Base-by-base conservation (phyloP, 2,113 vertebrate species). In the Paraplagusia blochii region DNA sequence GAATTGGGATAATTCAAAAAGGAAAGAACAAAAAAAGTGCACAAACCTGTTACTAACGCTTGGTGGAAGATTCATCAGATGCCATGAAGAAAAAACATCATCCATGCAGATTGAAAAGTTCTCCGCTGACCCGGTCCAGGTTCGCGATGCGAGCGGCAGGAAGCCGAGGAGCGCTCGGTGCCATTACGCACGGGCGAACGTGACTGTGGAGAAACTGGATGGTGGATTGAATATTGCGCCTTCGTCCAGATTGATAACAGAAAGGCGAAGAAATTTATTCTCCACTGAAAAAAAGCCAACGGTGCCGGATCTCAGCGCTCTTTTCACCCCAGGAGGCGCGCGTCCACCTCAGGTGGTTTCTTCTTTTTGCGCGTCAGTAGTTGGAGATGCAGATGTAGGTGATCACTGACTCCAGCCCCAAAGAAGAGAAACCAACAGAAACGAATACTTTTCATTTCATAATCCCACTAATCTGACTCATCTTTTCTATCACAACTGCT, bases 31-130 rank as follows among this genome's bases (percentile, higher is more conserved):
- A 11, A 16, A 19, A 63, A 8, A 40, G 11, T 7, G 15, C 18
- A 19, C 62, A 12, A 77, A 86, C 87, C 86, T 87, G 69, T 89
- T 77, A 82, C 46, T 66, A 66, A 74, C 64, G 51, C 66, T 55
- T 58, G 59, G 54, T 39, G 67, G 51, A 58, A 69, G 51, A 81
- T 69, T 66, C 79, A 84, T 82, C 54, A 65, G 80, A 76, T 58
- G 69, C 68, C 85, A 76, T 62, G 13, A 49, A 66, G 62, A 44
- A 63, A 63, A 56, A 57, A 47, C 69, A 70, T 52, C 73, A 40
- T 71, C 80, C 65, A 49, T 13, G 52, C 43, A 19, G 46, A 69
- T 69, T 55, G 64, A n/a, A 79, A 84, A 89, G 54, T 88, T 88
- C 69, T 64, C 66, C 69, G 53, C 39, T 68, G 54, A 53, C 44